Conservation (phyloP, 2,797 vertebrate genomes). For the Triplophysa yarkandensis region DNA sequence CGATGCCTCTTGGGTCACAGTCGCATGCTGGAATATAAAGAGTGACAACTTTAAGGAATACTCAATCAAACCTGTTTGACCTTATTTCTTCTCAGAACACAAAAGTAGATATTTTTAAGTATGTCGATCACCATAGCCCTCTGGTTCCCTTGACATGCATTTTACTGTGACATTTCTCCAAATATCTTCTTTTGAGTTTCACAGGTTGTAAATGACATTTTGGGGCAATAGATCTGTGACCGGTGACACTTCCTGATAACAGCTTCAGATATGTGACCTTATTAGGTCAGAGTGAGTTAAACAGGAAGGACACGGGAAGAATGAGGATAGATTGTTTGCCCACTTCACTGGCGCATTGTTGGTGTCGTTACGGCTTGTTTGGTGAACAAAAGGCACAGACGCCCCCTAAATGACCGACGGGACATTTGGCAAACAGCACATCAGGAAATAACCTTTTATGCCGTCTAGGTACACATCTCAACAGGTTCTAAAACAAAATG, state of each 20-base stretch:
- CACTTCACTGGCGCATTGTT: neutral
- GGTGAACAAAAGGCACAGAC: constrained; percentile 45
- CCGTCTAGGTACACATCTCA: neutral
- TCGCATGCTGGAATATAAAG: constrained; percentile 83
- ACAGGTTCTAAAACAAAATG: neutral
- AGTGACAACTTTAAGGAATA: neutral
- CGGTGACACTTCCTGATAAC: neutral
- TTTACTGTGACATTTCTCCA: too few species aligned
- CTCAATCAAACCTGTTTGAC: too few species aligned
- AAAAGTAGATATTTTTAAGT: too few species aligned
- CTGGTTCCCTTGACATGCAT: too few species aligned
- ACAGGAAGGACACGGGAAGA: neutral
- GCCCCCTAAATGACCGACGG: constrained; percentile 42
- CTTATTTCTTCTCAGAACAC: too few species aligned
- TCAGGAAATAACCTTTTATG: constrained; percentile 8
- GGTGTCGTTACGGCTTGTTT: neutral
- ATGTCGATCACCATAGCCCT: too few species aligned
- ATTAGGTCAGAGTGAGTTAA: neutral
- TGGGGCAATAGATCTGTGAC: neutral
- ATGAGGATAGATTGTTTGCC: constrained; percentile 19
- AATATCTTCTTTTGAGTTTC: too few species aligned
- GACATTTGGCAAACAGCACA: constrained; percentile 49
- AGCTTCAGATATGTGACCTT: constrained; percentile 12
- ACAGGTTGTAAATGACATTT: neutral
- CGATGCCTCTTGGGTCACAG: constrained; percentile 85